Evolutionary conservation across 2,797 vertebrate species (phyloP).

Genomic region (Ibycter americanus): DNA sequence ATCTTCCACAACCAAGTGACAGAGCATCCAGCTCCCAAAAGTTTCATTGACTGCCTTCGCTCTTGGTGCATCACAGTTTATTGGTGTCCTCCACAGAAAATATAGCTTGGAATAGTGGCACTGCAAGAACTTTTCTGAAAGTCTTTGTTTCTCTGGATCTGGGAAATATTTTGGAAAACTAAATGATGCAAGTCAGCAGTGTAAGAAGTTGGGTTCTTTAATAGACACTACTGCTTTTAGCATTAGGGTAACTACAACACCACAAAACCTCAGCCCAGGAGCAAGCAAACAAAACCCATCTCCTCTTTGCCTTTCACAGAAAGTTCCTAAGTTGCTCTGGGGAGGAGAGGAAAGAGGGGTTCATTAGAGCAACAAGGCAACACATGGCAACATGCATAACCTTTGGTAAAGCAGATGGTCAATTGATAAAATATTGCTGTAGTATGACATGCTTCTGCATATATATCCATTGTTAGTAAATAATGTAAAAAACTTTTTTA

Average conservation of each 20-base stretch:
- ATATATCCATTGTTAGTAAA: conserved; percentile 41
- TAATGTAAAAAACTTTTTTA: conserved; percentile 11
- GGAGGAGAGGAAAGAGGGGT: not conserved
- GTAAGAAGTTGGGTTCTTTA: not conserved
- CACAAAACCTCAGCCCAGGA: not conserved
- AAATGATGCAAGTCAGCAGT: not conserved
- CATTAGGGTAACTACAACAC: not conserved
- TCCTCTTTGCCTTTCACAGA: not conserved
- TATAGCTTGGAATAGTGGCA: not conserved
- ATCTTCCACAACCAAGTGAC: not conserved
- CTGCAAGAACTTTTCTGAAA: not conserved
- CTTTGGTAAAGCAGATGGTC: not conserved
- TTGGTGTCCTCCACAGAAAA: not conserved
- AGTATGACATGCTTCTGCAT: conserved; percentile 42
- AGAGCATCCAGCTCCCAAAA: not conserved
- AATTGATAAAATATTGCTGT: not conserved
- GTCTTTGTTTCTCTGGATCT: not conserved
- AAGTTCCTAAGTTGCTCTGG: not conserved
- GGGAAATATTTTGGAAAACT: not conserved
- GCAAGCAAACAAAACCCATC: not conserved
- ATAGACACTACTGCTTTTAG: too few relatives aligned
- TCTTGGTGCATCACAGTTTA: not conserved
- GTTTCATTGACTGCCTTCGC: not conserved
- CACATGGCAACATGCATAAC: not conserved
- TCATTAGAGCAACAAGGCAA: not conserved